phyloP scores from a whole-genome alignment of 2,113 vertebrate genomes.

The Merops nubicus region DNA sequence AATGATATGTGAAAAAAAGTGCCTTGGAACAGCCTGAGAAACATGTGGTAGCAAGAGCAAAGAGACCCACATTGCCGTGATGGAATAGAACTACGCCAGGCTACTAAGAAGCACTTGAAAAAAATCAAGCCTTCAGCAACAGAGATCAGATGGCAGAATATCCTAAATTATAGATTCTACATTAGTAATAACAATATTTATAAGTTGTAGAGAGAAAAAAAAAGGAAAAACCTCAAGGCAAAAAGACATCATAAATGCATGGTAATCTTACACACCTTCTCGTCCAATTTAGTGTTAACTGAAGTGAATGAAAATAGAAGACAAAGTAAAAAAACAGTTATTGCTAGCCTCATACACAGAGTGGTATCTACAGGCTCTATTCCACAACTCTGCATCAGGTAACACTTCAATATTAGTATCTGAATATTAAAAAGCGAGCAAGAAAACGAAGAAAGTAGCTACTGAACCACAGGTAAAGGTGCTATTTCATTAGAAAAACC shows the following conservation, averaged over 20 bases:
- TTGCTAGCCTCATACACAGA: neutral
- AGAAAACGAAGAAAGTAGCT: neutral
- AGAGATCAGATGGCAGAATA: neutral
- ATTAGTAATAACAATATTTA: neutral
- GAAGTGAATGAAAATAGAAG: neutral
- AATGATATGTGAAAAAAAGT: constrained; percentile 25
- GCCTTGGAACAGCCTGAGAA: constrained; percentile 3
- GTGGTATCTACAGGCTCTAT: neutral
- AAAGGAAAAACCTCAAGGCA: neutral
- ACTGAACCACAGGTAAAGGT: neutral
- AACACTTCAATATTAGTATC: neutral
- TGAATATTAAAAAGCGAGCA: neutral
- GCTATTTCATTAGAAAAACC: neutral
- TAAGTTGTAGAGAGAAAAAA: neutral
- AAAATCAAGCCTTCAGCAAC: neutral
- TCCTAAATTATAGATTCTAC: neutral
- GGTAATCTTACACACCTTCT: neutral
- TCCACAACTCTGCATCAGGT: neutral
- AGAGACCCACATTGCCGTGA: neutral
- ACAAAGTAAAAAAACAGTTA: neutral
- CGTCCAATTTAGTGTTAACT: neutral
- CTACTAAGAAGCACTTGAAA: neutral
- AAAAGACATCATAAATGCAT: neutral
- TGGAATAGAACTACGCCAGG: neutral
- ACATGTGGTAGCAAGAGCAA: constrained; percentile 36